These are phyloP conservation scores for Etheostoma nigrum DNA, from an alignment of 2,797 vertebrate genomes.

Conservation along the genomic window DNA sequence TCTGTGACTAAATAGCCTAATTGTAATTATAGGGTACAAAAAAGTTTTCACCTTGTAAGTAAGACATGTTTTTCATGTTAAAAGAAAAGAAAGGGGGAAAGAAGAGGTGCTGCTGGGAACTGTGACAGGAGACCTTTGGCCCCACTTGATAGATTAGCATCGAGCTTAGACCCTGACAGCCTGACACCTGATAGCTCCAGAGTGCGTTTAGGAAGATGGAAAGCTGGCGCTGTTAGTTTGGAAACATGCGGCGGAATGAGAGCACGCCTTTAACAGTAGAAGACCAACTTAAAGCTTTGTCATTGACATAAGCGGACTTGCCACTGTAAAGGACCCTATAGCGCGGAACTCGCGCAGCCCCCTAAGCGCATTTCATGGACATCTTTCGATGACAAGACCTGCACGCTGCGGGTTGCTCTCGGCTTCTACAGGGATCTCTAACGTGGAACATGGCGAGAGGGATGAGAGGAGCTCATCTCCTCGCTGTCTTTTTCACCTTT, in stretches of 20 bases:
- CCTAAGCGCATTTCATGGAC: constrained; percentile 64
- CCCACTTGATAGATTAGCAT: constrained; percentile 49
- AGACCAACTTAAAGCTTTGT: constrained; percentile 23
- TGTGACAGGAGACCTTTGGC: constrained; percentile 65
- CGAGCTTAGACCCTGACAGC: constrained; percentile 45
- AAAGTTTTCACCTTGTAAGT: neutral
- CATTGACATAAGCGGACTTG: constrained; percentile 25
- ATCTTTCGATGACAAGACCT: constrained; percentile 71
- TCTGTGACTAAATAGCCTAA: neutral
- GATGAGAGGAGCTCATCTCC: constrained; percentile 65
- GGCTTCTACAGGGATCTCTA: constrained; percentile 71
- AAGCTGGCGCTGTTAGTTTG: constrained; percentile 27
- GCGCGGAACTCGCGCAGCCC: constrained; percentile 47
- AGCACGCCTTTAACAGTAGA: constrained; percentile 31
- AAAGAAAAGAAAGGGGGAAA: too few species aligned
- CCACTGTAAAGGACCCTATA: constrained; percentile 12
- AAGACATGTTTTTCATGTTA: neutral
- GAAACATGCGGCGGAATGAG: constrained; percentile 55
- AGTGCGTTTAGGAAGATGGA: constrained; percentile 34
- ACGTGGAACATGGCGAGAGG: constrained; percentile 79
- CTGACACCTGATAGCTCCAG: constrained; percentile 73
- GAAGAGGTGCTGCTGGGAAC: constrained; percentile 2
- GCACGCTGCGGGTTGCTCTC: constrained; percentile 64
- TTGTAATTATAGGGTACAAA: neutral
- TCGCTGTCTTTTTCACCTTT: constrained; percentile 49